These are phyloP conservation scores for Gracilinanus agilis DNA, from an alignment of 2,113 vertebrate genomes.

Conservation along the genomic window DNA sequence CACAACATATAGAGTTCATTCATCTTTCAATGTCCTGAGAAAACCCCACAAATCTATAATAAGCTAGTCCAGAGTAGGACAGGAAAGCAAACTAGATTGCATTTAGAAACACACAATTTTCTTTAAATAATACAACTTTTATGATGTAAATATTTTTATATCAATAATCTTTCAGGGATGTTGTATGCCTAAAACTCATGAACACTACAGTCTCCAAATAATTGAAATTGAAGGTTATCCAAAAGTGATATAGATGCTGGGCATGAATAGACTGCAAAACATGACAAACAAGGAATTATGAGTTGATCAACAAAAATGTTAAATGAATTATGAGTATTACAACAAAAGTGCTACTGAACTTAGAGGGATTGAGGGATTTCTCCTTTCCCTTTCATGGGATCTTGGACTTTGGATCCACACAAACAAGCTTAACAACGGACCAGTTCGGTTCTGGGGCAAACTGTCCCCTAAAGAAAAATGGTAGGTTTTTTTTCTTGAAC, in stretches of 20 bases:
- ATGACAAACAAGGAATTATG: not conserved
- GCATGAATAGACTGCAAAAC: not conserved
- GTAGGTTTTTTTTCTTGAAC: not conserved
- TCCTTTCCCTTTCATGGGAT: too few relatives aligned
- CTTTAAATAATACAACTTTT: not conserved
- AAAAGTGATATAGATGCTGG: not conserved
- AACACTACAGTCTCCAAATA: not conserved
- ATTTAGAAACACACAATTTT: not conserved
- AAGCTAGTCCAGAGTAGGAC: not conserved
- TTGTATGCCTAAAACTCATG: not conserved
- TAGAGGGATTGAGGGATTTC: too few relatives aligned
- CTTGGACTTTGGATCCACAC: not conserved
- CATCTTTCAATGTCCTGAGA: not conserved
- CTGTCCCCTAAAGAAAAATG: not conserved
- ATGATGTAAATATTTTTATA: not conserved
- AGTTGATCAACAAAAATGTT: not conserved
- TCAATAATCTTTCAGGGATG: not conserved
- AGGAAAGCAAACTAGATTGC: not conserved
- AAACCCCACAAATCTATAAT: not conserved
- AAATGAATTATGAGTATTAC: not conserved
- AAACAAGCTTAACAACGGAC: not conserved
- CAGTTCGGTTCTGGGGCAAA: not conserved
- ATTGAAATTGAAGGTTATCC: not conserved
- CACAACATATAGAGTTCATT: not conserved
- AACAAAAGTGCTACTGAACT: not conserved